Base-by-base conservation (phyloP, 2,797 vertebrate genomes). In the Sebastes ruberrimus region DNA sequence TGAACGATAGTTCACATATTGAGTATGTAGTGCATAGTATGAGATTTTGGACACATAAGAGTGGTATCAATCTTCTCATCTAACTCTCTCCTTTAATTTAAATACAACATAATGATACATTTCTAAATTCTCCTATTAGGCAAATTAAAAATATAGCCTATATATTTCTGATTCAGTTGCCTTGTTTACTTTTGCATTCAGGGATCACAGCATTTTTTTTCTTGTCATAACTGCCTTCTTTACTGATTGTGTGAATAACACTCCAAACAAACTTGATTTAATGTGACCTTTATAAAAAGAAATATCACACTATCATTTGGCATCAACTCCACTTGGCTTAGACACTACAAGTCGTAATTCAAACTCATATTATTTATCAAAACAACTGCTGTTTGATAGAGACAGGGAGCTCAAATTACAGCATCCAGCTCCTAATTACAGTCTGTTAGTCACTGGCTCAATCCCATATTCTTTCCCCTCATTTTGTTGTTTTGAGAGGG, bases 351-450 rank as follows among this genome's bases (percentile, higher is more conserved):
- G 27, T 25, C 18, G 53, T 66, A 56, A 64, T 63, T 83, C 8
- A 62, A 56, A 71, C 76, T 79, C 5, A 2, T 20, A 69, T 52
- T 62, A 76, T 64, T 83, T 78, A 78, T 78, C 38, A 80, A 74
- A 81, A 66, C 42, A 76, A 62, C 35, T 80, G 66, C 71, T 81
- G 25, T 18, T 59, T 76, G 52, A 79, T 81, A 16, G 55, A 76
- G 59, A 20, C 65, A 25, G 10, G 27, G 38, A 20, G 66, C 71
- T 79, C 25, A 63, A 86, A 87, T 81, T 79, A 74, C 71, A 81
- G 46, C 81, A 75, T 55, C 52, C 72, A 46, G 0, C 66, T 72
- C 62, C 76, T 91, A 82, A 90, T 90, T 86, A 75, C 78, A 86
- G 73, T 64, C 71, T 80, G 56, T 68, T 84, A 79, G 64, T 85